Evolutionary conservation across 2,113 vertebrate genomes (phyloP).

Genomic region (Scolopax mira): DNA sequence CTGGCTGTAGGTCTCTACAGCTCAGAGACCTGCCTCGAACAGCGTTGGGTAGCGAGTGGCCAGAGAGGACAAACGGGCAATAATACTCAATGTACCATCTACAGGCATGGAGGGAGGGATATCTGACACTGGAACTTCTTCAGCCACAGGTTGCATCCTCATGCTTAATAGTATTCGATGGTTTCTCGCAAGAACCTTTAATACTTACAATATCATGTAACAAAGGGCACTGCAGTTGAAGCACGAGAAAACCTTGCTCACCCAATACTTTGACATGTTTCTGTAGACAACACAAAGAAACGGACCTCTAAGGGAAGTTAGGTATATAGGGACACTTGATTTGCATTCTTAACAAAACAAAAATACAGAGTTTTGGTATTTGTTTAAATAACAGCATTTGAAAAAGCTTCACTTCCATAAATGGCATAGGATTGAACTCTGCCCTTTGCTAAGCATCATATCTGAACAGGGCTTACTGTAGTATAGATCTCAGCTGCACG

Average conservation of each 20-base stretch:
- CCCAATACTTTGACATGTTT: background rate
- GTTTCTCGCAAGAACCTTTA: background rate
- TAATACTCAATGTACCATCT: background rate
- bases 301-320: background rate
- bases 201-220: background rate
- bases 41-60: fast-evolving
- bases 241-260: background rate
- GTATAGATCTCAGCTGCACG: background rate
- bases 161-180: background rate
- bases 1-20: too few relatives aligned
- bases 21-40: background rate
- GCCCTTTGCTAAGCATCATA: background rate
- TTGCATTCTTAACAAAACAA: background rate
- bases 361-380: background rate
- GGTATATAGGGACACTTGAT: background rate
- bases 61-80: background rate
- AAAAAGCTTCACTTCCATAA: constrained; percentile 3
- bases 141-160: background rate
- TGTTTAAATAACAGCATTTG: background rate
- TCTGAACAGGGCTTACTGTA: constrained; percentile 13
- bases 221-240: background rate
- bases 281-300: background rate
- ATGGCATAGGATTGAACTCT: background rate
- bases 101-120: background rate
- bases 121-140: background rate